Conservation (phyloP, 2,888 invertebrate species). For the Orthonevra nobilis region DNA sequence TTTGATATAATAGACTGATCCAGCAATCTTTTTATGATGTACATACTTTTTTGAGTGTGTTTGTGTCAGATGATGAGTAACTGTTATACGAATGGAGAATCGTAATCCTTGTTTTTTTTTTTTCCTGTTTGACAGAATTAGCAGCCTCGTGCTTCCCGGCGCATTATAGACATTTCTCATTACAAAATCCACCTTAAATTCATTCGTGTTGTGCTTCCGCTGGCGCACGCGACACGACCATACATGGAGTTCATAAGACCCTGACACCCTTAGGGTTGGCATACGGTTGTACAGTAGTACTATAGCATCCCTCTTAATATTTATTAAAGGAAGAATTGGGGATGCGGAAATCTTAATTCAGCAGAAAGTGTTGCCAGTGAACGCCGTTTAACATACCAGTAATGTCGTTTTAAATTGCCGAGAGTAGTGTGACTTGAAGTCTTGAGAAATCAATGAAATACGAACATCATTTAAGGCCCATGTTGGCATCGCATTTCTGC, state of each 20-base stretch:
- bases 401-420: too few species aligned
- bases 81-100: slow-evolving; percentile 29
- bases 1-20: slow-evolving; percentile 27
- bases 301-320: slow-evolving; percentile 46
- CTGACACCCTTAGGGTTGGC: slow-evolving; percentile 30
- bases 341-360: slow-evolving; percentile 14
- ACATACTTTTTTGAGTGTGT: too few species aligned
- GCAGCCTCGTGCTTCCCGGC: slow-evolving; percentile 43
- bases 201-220: slow-evolving; percentile 11
- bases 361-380: slow-evolving; percentile 38
- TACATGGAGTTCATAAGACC: slow-evolving; percentile 22
- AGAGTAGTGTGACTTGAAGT: too few species aligned
- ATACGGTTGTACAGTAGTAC: slow-evolving; percentile 8
- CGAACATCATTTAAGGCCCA: too few species aligned
- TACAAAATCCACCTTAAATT: slow-evolving; percentile 26
- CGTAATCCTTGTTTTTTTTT: slow-evolving; percentile 29
- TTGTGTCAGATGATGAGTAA: background rate
- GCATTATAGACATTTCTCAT: slow-evolving; percentile 28
- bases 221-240: slow-evolving; percentile 15
- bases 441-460: too few species aligned
- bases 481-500: too few species aligned
- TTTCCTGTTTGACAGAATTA: background rate
- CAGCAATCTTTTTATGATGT: slow-evolving; percentile 7
- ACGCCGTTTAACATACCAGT: too few species aligned
- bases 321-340: too few species aligned